Evolutionary conservation across 2,888 invertebrate species (phyloP), one percentile per base, ranked within the genome.

Genomic region (Tetragonisca angustula): DNA sequence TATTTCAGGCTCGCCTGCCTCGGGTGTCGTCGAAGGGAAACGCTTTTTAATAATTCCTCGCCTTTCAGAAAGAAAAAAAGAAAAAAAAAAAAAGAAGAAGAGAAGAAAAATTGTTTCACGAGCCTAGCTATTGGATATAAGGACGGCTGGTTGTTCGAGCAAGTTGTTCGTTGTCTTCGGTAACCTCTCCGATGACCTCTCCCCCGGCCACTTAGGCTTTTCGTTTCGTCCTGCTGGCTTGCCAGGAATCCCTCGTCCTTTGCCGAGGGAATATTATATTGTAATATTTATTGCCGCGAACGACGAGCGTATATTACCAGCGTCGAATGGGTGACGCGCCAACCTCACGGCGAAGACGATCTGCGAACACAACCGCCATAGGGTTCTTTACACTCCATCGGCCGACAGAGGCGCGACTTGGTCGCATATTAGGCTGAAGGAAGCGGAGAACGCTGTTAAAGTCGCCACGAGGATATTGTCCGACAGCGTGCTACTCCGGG

Each of bases 221-320:
- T 76, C 72, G 65, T 73, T 32, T 69, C 64, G 52, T 75, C 67
- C 75, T 61, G n/a, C 52, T 21, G 76, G 62, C 67, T 32, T 62
- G 67, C 65, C 61, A 56, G 64, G 83, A 83, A 78, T 78, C 82
- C 73, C 62, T 32, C 61, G 70, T 62, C 61, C 24, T 59, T n/a
- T 67, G 64, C 13, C 24, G 52, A 68, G 79, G 43, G 84, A 77
- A 84, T 88, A 88, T 88, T 88, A 84, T 87, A 81, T 84, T 80
- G 88, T 88, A 82, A 88, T 88, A 88, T 88, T 88, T 88, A 88
- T 88, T 77, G 76, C 73, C 84, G 75, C 68, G 88, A 79, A 83
- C 61, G 77, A 71, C 80, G 82, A 87, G 79, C 87, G 67, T 88
- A 88, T 84, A 88, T 88, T 88, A 88, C 70, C 69, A 15, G 64